Percentiles rank a stretch among this genome's conserved stretches.
phyloP scores from a whole-genome alignment of 1,140 invertebrate species.

The Pristionchus pacificus region DNA sequence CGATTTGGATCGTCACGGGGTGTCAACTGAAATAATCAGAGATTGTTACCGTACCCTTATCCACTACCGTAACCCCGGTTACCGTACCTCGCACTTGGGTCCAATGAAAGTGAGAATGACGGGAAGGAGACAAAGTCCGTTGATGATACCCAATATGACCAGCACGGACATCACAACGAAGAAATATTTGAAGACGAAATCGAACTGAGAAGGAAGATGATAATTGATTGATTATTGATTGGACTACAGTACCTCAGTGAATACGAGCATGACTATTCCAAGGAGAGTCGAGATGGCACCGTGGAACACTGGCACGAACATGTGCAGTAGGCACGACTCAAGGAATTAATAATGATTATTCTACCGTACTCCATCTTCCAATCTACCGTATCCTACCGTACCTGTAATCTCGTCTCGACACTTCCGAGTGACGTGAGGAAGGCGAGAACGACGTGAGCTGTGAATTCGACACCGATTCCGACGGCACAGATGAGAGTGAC shows the following conservation, averaged over 20 bases:
- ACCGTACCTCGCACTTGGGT: conserved; percentile 74
- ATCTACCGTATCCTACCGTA: not conserved
- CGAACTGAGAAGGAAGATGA: conserved; percentile 64
- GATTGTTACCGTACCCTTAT: not conserved
- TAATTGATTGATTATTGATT: not conserved
- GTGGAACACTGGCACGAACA: conserved; percentile 74
- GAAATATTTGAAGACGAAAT: conserved; percentile 88
- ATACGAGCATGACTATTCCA: conserved; percentile 75
- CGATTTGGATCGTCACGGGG: conserved; percentile 1
- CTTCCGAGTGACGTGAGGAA: conserved; percentile 82
- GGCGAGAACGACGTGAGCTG: conserved; percentile 77
- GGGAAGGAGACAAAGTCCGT: conserved; percentile 85
- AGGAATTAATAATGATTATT: not conserved
- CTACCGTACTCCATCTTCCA: not conserved
- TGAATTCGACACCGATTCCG: conserved; percentile 78
- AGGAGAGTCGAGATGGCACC: conserved; percentile 77
- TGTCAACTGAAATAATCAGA: not conserved
- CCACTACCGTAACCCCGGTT: not conserved
- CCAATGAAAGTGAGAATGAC: conserved; percentile 80
- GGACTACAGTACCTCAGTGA: conserved; percentile 67
- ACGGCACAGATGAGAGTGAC: conserved; percentile 80
- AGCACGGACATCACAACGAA: conserved; percentile 77
- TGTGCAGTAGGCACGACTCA: conserved; percentile 74
- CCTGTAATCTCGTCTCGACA: conserved; percentile 68
- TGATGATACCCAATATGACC: conserved; percentile 77